These are phyloP conservation scores for Myotis planiceps DNA, from an alignment of 2,797 vertebrate genomes.

Conservation along the genomic window DNA sequence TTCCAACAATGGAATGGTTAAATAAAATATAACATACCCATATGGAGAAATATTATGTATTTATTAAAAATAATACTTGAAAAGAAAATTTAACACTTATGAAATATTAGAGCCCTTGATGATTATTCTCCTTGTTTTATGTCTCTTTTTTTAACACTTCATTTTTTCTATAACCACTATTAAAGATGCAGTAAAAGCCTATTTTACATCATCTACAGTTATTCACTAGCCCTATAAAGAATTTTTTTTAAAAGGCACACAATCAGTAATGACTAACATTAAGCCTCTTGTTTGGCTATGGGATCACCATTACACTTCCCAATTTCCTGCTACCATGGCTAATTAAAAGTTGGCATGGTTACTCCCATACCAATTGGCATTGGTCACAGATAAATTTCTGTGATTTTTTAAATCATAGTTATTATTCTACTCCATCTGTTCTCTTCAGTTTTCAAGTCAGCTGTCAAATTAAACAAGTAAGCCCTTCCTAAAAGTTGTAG, in stretches of 20 bases:
- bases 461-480: conserved; percentile 54
- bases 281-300: conserved; percentile 23
- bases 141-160: not conserved
- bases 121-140: not conserved
- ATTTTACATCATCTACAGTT: conserved; percentile 44
- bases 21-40: conserved; percentile 3
- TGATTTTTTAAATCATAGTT: conserved; percentile 72
- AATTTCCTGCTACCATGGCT: not conserved
- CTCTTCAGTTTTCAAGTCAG: conserved; percentile 62
- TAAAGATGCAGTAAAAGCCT: not conserved
- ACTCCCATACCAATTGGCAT: conserved; percentile 28
- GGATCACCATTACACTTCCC: not conserved
- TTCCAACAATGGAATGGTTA: not conserved
- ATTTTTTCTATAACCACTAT: not conserved
- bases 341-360: conserved; percentile 70
- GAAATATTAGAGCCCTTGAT: not conserved
- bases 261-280: not conserved
- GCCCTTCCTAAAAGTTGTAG: conserved; percentile 33
- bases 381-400: conserved; percentile 45
- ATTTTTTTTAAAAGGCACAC: not conserved
- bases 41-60: not conserved
- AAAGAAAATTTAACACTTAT: not conserved
- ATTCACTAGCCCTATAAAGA: conserved; percentile 2
- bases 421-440: conserved; percentile 65
- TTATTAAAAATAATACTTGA: not conserved